Conservation (phyloP, 2,888 invertebrate species). For the Leptinotarsa rubiginosa region DNA sequence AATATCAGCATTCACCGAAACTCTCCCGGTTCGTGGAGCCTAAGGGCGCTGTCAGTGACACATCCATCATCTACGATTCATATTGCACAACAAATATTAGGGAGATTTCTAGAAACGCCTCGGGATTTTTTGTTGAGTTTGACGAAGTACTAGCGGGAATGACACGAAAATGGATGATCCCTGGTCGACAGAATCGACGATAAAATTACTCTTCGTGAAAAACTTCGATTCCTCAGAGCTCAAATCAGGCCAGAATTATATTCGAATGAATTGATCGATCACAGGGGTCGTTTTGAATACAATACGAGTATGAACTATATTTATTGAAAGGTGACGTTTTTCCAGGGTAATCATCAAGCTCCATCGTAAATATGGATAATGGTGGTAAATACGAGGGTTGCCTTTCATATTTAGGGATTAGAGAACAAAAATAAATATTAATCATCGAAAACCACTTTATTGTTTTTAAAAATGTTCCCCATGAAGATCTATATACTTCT, state of each 20-base stretch:
- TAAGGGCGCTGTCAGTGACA: background rate
- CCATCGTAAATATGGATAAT: too few relatives aligned
- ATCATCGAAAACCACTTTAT: too few relatives aligned
- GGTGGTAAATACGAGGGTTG: too few relatives aligned
- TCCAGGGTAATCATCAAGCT: background rate
- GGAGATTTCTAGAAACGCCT: background rate
- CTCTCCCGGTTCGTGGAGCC: background rate
- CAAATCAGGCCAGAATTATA: background rate
- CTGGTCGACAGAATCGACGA: background rate
- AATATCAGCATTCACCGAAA: background rate
- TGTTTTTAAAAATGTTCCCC: too few relatives aligned
- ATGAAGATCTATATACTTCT: too few relatives aligned
- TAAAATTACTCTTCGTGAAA: background rate
- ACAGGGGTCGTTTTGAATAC: background rate
- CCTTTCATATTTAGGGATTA: too few relatives aligned
- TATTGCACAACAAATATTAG: constrained; percentile 4
- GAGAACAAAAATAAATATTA: too few relatives aligned
- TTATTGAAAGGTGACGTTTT: background rate
- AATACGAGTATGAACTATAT: background rate
- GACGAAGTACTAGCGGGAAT: background rate
- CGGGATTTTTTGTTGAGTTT: background rate
- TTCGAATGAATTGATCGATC: background rate
- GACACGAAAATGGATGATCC: constrained; percentile 6
- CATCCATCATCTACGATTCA: constrained; percentile 6
- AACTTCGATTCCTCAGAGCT: background rate